These are phyloP conservation scores for Drosophila kambysellisi DNA, from an alignment of 2,888 invertebrate genomes.

Conservation along the genomic window DNA sequence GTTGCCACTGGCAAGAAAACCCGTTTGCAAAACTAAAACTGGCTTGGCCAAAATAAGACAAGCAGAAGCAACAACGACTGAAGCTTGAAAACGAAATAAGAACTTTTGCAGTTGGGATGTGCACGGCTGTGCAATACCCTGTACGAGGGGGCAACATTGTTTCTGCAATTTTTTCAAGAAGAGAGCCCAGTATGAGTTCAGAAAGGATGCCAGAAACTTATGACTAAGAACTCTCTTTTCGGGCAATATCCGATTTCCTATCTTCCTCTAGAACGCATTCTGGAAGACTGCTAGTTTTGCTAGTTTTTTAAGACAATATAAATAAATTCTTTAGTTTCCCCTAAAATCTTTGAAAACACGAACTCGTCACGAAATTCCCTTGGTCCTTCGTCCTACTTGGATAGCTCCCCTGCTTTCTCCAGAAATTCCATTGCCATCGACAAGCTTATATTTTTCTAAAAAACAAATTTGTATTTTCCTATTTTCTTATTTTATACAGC, in stretches of 20 bases:
- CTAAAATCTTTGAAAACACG: neutral
- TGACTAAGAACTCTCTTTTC: neutral
- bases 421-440: neutral
- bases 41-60: conserved; percentile 56
- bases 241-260: neutral
- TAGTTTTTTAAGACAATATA: neutral
- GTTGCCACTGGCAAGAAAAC: conserved; percentile 28
- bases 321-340: neutral
- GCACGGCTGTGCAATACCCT: neutral
- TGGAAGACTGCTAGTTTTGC: neutral
- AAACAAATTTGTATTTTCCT: neutral
- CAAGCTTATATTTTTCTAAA: neutral
- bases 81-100: neutral
- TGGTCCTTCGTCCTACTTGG: neutral
- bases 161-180: neutral
- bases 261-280: neutral
- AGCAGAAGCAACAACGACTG: conserved; percentile 15
- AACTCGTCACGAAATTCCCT: neutral
- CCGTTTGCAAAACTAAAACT: conserved; percentile 47
- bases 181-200: neutral
- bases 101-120: neutral
- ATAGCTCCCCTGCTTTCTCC: neutral
- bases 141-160: neutral
- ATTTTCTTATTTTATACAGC: neutral
- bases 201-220: too few relatives aligned